Evolutionary conservation across 1,140 invertebrate genomes (phyloP).

Genomic region (Drosophila sturtevanti): DNA sequence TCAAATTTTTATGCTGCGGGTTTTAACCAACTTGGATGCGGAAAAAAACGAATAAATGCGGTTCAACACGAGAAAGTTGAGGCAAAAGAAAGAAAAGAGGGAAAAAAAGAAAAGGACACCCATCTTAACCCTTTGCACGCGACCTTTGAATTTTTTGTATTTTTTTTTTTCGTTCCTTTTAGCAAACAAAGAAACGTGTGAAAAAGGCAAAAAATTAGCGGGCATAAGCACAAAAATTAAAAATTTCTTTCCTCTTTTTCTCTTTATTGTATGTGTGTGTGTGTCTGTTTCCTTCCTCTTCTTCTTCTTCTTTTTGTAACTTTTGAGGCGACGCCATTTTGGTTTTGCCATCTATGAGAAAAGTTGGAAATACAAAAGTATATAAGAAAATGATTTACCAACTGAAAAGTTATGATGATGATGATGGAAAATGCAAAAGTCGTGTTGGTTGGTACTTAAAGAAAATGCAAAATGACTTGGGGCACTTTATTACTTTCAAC

Average conservation of each 20-base stretch:
- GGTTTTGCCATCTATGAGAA: constrained; percentile 10
- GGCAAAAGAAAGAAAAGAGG: not conserved
- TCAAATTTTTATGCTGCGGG: constrained; percentile 81
- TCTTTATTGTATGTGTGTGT: not conserved
- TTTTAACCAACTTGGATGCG: constrained; percentile 45
- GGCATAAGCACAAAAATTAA: constrained; percentile 56
- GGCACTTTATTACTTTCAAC: constrained; percentile 10
- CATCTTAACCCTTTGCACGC: constrained; percentile 55
- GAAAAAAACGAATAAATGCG: constrained; percentile 61
- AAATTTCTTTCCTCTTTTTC: constrained; percentile 28
- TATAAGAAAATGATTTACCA: constrained; percentile 48
- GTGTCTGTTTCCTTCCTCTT: too few species aligned
- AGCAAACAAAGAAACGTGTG: constrained; percentile 73
- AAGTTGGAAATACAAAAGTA: constrained; percentile 9
- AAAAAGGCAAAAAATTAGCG: constrained; percentile 79
- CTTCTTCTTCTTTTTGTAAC: constrained; percentile 11
- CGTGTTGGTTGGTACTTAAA: constrained; percentile 52
- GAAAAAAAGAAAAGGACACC: constrained; percentile 14
- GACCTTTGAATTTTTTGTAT: constrained; percentile 16
- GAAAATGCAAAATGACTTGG: constrained; percentile 5
- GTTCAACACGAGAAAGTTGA: constrained; percentile 56
- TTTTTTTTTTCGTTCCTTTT: not conserved
- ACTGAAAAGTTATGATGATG: constrained; percentile 64
- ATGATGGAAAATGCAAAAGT: constrained; percentile 77
- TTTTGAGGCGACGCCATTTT: constrained; percentile 47